Percentiles rank a stretch among this genome's conserved stretches.
phyloP scores from a whole-genome alignment of 2,888 invertebrate species.

The Colostygia pectinataria region DNA sequence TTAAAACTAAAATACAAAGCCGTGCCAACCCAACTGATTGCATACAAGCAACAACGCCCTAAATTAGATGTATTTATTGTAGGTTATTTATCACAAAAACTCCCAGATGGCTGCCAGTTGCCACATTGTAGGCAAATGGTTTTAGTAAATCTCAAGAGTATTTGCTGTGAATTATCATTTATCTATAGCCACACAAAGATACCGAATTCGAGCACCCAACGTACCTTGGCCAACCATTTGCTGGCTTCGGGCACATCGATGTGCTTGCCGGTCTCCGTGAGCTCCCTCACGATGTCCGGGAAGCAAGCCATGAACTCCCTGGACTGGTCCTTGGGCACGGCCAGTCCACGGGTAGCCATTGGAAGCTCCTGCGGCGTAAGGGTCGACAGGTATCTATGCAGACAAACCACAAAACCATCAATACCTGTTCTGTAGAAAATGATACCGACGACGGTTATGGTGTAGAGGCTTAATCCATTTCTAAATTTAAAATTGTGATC shows the following conservation, averaged over 20 bases:
- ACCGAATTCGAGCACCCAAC: constrained; percentile 53
- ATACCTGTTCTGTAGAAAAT: constrained; percentile 5
- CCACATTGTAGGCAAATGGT: too few species aligned
- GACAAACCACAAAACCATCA: constrained; percentile 18
- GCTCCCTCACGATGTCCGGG: constrained; percentile 92
- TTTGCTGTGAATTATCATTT: background rate
- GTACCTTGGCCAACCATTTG: constrained; percentile 91
- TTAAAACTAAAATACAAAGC: background rate
- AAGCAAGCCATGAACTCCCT: constrained; percentile 94
- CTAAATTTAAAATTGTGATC: background rate
- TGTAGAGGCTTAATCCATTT: background rate
- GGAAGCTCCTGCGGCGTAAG: constrained; percentile 84
- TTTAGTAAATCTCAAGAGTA: background rate
- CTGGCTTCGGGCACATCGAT: constrained; percentile 90
- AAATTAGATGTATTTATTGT: background rate
- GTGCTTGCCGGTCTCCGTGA: constrained; percentile 89
- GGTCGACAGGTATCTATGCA: constrained; percentile 82
- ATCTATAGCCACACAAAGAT: constrained; percentile 22
- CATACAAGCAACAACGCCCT: background rate
- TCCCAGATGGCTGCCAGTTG: background rate
- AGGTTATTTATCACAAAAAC: constrained; percentile 5
- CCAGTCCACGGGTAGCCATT: constrained; percentile 83
- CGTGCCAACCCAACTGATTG: background rate
- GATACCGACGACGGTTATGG: background rate
- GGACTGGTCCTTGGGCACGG: constrained; percentile 91